Conservation (phyloP, 2,888 invertebrate genomes). For the Drosophila greeni region DNA sequence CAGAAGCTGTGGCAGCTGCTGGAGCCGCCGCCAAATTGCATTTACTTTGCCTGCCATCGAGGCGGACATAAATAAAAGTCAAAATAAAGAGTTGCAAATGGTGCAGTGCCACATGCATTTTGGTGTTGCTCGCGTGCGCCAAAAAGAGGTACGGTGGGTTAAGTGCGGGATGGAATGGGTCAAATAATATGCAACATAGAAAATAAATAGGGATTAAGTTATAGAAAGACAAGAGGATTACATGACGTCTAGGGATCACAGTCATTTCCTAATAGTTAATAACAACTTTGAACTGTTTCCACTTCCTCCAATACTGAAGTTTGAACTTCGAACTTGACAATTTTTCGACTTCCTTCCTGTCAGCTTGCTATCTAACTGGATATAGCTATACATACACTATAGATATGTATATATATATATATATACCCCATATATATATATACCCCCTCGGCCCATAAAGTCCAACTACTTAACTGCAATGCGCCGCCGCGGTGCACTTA, state of each 20-base stretch:
- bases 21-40: conserved; percentile 67
- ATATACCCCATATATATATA: neutral
- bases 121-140: conserved; percentile 38
- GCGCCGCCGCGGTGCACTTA: conserved; percentile 71
- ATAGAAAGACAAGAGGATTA: neutral
- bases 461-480: conserved; percentile 68
- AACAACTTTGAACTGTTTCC: neutral
- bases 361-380: conserved; percentile 16
- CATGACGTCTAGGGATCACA: no score
- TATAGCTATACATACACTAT: neutral
- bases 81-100: conserved; percentile 74
- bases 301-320: neutral
- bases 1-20: conserved; percentile 19
- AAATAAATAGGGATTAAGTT: neutral
- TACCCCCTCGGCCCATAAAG: conserved; percentile 51
- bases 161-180: neutral
- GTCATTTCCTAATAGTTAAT: neutral
- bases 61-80: conserved; percentile 67
- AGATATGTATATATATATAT: neutral
- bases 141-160: conserved; percentile 51
- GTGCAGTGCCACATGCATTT: conserved; percentile 53
- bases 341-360: conserved; percentile 31
- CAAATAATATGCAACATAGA: neutral
- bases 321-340: conserved; percentile 18
- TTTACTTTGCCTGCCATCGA: conserved; percentile 72